Percentiles rank a stretch among this genome's conserved stretches.
Conservation (phyloP, 64 coral and sea anemone genomes). For the Porites lutea region DNA sequence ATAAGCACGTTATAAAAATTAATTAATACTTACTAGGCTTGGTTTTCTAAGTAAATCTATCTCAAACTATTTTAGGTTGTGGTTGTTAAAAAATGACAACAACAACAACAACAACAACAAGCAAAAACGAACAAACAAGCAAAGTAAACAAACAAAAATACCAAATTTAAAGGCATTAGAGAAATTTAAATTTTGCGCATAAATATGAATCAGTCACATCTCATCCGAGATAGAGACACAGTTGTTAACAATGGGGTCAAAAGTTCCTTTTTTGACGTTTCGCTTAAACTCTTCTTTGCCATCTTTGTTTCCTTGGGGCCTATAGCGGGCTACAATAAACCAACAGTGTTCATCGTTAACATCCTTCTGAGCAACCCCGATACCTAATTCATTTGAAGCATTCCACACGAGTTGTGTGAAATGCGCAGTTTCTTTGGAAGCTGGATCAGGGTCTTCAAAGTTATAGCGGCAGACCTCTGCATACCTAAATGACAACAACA, state of each 20-base stretch:
- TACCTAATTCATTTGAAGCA: slow-evolving; percentile 75
- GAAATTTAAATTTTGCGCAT: too few species aligned
- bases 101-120: too few species aligned
- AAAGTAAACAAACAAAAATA: too few species aligned
- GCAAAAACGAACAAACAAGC: too few species aligned
- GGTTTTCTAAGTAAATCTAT: too few species aligned
- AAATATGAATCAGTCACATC: neutral
- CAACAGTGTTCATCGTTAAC: slow-evolving; percentile 54
- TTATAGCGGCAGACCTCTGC: slow-evolving; percentile 82
- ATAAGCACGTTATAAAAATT: too few species aligned
- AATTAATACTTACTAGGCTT: too few species aligned
- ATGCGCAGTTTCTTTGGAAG: slow-evolving; percentile 42
- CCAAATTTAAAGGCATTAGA: too few species aligned
- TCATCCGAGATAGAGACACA: neutral
- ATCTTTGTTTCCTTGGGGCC: slow-evolving; percentile 72
- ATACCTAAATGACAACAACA: slow-evolving; percentile 44
- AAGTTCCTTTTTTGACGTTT: slow-evolving; percentile 61
- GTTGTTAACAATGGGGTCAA: slow-evolving; percentile 15
- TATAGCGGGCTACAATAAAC: slow-evolving; percentile 85
- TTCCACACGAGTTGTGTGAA: slow-evolving; percentile 93
- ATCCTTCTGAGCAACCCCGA: slow-evolving; percentile 63
- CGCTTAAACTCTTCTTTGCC: slow-evolving; percentile 26
- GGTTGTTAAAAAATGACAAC: too few species aligned
- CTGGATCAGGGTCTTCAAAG: slow-evolving; percentile 31
- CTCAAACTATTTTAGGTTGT: too few species aligned